phyloP scores from a whole-genome alignment of 2,113 vertebrate genomes.

The Lepus europaeus region DNA sequence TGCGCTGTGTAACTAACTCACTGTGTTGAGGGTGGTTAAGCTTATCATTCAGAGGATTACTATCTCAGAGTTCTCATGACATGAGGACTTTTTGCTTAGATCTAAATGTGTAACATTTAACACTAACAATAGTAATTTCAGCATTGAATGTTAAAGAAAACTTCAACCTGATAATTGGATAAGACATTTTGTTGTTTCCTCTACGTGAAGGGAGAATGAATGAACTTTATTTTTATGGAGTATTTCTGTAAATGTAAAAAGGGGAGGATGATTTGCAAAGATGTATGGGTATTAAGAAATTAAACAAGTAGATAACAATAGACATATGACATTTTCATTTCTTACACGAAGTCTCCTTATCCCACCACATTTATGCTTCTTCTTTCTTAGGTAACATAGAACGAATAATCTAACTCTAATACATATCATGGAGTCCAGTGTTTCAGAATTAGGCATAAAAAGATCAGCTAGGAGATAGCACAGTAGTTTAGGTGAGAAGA shows the following conservation, averaged over 20 bases:
- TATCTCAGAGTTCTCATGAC: background rate
- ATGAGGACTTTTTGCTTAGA: background rate
- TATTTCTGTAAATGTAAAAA: slow-evolving; percentile 32
- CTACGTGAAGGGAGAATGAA: background rate
- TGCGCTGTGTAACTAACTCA: background rate
- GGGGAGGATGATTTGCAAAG: background rate
- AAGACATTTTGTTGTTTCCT: background rate
- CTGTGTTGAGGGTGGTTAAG: no score
- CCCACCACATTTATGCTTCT: background rate
- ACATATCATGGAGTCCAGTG: background rate
- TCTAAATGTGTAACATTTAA: background rate
- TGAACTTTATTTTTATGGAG: background rate
- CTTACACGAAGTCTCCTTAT: background rate
- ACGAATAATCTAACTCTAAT: background rate
- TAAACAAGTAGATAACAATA: background rate
- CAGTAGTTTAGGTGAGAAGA: background rate
- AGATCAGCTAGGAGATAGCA: background rate
- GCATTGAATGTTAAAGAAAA: background rate
- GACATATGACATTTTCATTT: background rate
- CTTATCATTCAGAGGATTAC: background rate
- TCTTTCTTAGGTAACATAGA: background rate
- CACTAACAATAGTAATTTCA: background rate
- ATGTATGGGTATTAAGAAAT: background rate
- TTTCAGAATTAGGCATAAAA: background rate
- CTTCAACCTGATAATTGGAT: background rate